Conservation (phyloP, 1,140 invertebrate species). For the Pogonomyrmex californicus region DNA sequence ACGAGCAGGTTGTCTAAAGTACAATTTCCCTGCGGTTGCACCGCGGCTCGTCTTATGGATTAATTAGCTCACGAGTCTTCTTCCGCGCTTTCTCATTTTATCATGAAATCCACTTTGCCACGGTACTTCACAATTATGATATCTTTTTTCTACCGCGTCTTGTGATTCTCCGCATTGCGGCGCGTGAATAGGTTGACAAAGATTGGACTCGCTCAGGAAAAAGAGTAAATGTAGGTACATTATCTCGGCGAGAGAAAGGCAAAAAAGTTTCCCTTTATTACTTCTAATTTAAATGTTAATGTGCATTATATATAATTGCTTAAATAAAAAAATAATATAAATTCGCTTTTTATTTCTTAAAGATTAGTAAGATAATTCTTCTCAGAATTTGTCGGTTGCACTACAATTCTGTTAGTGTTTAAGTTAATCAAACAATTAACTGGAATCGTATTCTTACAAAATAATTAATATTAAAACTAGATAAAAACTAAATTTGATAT, state of each 20-base stretch:
- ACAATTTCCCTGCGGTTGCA: slow-evolving; percentile 29
- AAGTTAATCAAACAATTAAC: not conserved
- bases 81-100: slow-evolving; percentile 37
- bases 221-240: not conserved
- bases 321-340: slow-evolving; percentile 6
- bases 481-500: not conserved
- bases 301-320: not conserved
- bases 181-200: slow-evolving; percentile 36
- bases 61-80: slow-evolving; percentile 41
- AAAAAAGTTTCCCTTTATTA: slow-evolving; percentile 39
- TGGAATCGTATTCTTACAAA: not conserved
- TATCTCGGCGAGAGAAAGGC: not conserved
- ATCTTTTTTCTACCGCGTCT: not conserved
- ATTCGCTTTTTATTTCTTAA: not conserved
- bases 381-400: not conserved
- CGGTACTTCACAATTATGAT: not conserved
- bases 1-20: slow-evolving; percentile 7
- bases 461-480: not conserved
- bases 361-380: not conserved
- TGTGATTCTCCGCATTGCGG: slow-evolving; percentile 48
- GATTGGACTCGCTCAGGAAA: slow-evolving; percentile 17
- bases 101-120: slow-evolving; percentile 28
- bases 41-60: slow-evolving; percentile 18
- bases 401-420: no score
- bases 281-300: not conserved